Percentiles rank a stretch among this genome's conserved stretches.
Evolutionary conservation across 2,113 vertebrate species (phyloP).

Genomic region (Lycocorax pyrrhopterus): DNA sequence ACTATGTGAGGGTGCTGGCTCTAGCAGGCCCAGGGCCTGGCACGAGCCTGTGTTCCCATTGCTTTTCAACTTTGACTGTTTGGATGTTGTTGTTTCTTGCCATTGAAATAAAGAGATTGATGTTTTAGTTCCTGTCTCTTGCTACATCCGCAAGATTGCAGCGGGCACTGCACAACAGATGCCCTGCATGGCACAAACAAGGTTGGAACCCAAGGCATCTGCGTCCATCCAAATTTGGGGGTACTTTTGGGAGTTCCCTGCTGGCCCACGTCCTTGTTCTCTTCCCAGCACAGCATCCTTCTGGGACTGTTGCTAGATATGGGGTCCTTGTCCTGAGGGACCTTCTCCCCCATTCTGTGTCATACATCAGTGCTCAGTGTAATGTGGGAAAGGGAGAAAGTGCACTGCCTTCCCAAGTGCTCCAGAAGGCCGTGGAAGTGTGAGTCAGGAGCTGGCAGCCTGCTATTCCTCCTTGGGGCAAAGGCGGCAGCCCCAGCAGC

Average conservation of each 20-base stretch:
- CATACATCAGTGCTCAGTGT: background rate
- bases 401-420: background rate
- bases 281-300: background rate
- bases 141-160: background rate
- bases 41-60: background rate
- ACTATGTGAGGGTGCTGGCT: constrained; percentile 15
- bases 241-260: background rate
- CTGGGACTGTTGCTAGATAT: background rate
- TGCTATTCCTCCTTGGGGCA: background rate
- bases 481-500: background rate
- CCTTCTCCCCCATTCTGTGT: background rate
- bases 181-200: background rate
- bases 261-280: rapidly evolving
- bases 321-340: background rate
- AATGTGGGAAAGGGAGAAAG: background rate
- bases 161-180: rapidly evolving
- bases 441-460: background rate
- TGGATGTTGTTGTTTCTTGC: constrained; percentile 68
- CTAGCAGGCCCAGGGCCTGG: background rate
- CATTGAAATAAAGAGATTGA: constrained; percentile 64
- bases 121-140: constrained; percentile 40
- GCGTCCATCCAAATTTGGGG: background rate
- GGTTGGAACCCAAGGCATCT: background rate
- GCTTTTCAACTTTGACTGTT: constrained; percentile 57
- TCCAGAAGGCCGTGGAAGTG: background rate